Conservation (phyloP, 92 coral and sea anemone species). For the Blastomussa wellsi region DNA sequence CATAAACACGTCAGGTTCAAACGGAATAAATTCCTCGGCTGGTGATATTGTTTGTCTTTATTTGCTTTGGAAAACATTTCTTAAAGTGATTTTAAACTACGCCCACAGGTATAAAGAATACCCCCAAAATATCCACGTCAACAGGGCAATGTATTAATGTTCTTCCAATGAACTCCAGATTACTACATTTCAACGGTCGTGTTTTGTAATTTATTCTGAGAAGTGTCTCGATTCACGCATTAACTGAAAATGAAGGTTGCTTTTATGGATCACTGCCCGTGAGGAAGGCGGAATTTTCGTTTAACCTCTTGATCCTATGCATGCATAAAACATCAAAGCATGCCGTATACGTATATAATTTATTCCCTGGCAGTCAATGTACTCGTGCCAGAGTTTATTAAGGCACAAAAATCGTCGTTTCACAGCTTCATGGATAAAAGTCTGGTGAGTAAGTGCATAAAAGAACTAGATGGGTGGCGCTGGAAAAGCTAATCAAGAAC, state of each 20-base stretch:
- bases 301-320: conserved; percentile 10
- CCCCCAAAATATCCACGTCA: background rate
- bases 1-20: conserved; percentile 5
- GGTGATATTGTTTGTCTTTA: background rate
- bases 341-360: background rate
- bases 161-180: background rate
- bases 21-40: background rate
- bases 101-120: conserved; percentile 11
- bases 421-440: background rate
- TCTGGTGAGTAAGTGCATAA: conserved; percentile 8
- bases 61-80: conserved; percentile 15
- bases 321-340: background rate
- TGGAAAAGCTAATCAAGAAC: background rate
- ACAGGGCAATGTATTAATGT: background rate
- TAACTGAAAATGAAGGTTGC: background rate
- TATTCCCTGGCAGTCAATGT: conserved; percentile 6
- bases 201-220: background rate
- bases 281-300: conserved; percentile 42
- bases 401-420: background rate
- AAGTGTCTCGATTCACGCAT: background rate
- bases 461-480: background rate
- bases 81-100: conserved; percentile 3
- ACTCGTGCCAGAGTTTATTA: background rate
- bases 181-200: background rate
- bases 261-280: conserved; percentile 21